phyloP scores from a whole-genome alignment of 2,113 vertebrate species.

The Ictalurus punctatus region DNA sequence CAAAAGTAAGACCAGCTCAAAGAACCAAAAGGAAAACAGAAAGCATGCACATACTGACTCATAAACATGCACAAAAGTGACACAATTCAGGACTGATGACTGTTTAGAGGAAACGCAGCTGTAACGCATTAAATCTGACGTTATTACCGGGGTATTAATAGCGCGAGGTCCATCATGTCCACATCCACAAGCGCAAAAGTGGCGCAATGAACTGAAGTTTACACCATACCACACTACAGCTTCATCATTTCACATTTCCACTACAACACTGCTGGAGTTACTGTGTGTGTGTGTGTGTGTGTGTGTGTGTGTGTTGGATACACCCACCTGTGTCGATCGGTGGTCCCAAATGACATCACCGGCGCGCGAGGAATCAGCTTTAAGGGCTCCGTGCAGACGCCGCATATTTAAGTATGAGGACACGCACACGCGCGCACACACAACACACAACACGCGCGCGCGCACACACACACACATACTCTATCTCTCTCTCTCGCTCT shows the following conservation, averaged over 20 bases:
- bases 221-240: not conserved
- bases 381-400: not conserved
- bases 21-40: not conserved
- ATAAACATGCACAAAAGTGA: not conserved
- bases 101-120: not conserved
- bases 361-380: slow-evolving; percentile 40
- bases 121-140: not conserved
- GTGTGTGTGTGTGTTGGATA: not conserved
- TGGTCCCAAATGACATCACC: slow-evolving; percentile 50
- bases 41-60: not conserved
- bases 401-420: slow-evolving; percentile 48
- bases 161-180: not conserved
- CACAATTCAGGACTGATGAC: not conserved
- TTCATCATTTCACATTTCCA: not conserved
- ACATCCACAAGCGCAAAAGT: not conserved
- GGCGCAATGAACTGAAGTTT: not conserved
- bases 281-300: not conserved
- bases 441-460: not conserved
- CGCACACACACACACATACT: slow-evolving; percentile 5
- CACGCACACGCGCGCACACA: slow-evolving; percentile 31
- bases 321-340: slow-evolving; percentile 47
- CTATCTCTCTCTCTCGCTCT: not conserved
- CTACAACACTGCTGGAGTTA: not conserved
- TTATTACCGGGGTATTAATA: slow-evolving; percentile 5
- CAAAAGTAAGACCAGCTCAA: not conserved